Evolutionary conservation across 2,888 invertebrate genomes (phyloP).

Genomic region (Napeogenes inachia): DNA sequence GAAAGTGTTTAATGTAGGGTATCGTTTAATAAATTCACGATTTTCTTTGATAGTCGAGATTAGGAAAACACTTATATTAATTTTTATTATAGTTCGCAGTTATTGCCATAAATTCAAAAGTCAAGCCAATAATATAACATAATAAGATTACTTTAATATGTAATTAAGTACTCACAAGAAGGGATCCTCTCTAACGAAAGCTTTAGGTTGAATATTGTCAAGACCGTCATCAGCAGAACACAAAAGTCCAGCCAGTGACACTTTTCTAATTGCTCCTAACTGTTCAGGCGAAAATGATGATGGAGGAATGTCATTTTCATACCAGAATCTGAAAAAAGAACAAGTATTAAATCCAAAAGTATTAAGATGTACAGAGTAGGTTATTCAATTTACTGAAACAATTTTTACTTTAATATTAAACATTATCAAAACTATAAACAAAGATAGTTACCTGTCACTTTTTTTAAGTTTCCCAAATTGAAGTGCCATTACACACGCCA

Average conservation of each 20-base stretch:
- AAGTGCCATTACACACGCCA: constrained; percentile 89
- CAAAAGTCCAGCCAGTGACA: constrained; percentile 86
- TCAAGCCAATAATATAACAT: no score
- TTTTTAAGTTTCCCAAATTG: constrained; percentile 90
- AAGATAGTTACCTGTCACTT: constrained; percentile 80
- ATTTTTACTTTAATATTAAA: not conserved
- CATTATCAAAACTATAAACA: not conserved
- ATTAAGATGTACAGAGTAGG: no score
- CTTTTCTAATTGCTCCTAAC: constrained; percentile 87
- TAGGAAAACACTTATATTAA: no score
- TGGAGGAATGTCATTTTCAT: constrained; percentile 94
- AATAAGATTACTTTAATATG: no score
- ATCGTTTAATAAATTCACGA: no score
- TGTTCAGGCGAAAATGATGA: constrained; percentile 88
- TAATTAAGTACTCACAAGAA: constrained; percentile 81
- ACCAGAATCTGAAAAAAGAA: constrained; percentile 85
- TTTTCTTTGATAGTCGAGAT: no score
- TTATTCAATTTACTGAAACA: not conserved
- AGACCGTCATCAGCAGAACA: constrained; percentile 86
- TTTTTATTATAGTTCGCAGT: no score
- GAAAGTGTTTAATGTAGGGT: no score
- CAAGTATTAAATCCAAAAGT: not conserved
- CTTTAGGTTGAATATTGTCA: constrained; percentile 87
- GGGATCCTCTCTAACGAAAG: constrained; percentile 90
- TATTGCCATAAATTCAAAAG: no score